phyloP scores from a whole-genome alignment of 2,888 invertebrate genomes.

The Nephrotoma appendiculata region DNA sequence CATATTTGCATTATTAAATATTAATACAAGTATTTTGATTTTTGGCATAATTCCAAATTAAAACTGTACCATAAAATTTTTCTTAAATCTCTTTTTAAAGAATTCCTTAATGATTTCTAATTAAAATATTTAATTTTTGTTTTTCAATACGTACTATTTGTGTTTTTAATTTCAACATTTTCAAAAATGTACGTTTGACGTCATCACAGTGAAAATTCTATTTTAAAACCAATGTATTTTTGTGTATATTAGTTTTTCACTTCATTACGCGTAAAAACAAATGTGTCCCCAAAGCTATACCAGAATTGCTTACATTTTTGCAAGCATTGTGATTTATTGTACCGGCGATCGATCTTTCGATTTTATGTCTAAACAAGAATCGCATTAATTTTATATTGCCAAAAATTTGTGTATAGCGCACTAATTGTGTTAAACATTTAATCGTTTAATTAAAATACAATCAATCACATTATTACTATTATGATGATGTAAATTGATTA shows the following conservation, averaged over 20 bases:
- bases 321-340: not conserved
- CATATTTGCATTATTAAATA: not conserved
- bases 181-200: not conserved
- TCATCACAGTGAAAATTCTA: not conserved
- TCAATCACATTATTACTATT: not conserved
- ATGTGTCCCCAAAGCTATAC: not conserved
- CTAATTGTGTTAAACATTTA: not conserved
- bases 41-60: not conserved
- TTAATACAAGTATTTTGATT: not conserved
- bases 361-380: not conserved
- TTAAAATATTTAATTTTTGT: not conserved
- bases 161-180: not conserved
- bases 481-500: not conserved
- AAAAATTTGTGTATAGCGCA: not conserved
- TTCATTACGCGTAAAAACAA: not conserved
- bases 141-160: not conserved
- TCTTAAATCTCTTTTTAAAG: not conserved
- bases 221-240: not conserved
- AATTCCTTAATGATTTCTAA: not conserved
- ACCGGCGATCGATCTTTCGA: not conserved
- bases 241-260: not conserved
- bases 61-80: not conserved
- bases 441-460: not conserved
- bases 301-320: not conserved
- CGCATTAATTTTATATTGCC: not conserved